Conservation (phyloP, 2,797 vertebrate genomes). For the Alca torda region DNA sequence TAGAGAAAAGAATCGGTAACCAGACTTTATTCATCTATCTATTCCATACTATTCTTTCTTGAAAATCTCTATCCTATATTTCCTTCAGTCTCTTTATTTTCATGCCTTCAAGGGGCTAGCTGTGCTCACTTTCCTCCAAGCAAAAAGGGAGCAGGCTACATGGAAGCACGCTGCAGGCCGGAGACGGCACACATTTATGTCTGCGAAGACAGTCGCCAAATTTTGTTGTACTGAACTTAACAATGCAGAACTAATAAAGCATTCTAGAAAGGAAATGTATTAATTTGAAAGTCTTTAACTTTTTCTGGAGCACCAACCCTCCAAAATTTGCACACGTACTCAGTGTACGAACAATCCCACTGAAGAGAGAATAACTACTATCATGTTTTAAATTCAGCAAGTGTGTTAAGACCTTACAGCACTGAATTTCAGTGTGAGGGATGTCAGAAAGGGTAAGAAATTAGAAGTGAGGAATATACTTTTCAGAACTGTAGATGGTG, state of each 20-base stretch:
- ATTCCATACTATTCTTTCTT: background rate
- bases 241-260: background rate
- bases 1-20: background rate
- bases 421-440: background rate
- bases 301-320: background rate
- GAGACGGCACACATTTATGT: fast-evolving
- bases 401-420: background rate
- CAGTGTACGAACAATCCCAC: background rate
- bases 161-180: fast-evolving
- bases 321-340: background rate
- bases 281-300: background rate
- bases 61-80: background rate
- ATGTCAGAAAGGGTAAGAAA: background rate
- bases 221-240: background rate
- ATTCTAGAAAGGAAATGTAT: background rate
- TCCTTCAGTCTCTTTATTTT: background rate
- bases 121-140: background rate
- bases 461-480: background rate
- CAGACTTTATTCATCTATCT: background rate
- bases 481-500: background rate
- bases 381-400: background rate
- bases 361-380: background rate
- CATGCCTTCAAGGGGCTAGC: background rate
- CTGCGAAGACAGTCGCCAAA: background rate
- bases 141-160: background rate